Conservation (phyloP, 2,113 vertebrate genomes). For the Hippocampus mohnikei region DNA sequence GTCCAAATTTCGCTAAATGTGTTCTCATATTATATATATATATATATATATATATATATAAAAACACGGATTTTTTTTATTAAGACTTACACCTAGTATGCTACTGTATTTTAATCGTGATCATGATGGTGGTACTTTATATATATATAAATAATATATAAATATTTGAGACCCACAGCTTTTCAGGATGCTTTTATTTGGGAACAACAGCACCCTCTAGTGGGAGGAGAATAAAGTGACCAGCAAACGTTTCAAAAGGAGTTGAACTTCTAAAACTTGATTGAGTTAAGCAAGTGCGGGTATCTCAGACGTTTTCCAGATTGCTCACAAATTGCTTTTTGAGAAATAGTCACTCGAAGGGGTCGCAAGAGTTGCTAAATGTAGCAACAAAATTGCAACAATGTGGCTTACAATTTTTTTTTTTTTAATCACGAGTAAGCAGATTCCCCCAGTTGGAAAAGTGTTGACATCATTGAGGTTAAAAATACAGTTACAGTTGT, state of each 20-base stretch:
- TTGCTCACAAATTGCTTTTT: neutral
- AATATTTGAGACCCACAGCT: no score
- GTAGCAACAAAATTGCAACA: neutral
- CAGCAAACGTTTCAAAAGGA: neutral
- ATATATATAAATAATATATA: no score
- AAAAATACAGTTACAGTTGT: neutral
- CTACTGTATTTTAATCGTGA: no score
- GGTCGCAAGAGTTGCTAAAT: neutral
- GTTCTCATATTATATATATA: no score
- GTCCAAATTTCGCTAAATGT: no score
- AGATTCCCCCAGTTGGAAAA: neutral
- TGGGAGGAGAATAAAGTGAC: slow-evolving; percentile 22
- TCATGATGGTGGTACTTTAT: no score
- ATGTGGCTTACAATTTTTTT: neutral
- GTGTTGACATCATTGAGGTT: neutral
- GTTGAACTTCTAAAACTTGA: no score
- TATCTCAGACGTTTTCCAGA: neutral
- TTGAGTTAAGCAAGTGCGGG: neutral
- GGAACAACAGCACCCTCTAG: slow-evolving; percentile 41
- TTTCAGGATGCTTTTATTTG: slow-evolving; percentile 3
- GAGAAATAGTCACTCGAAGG: neutral
- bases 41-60: no score
- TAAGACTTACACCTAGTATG: no score
- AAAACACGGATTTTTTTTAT: no score
- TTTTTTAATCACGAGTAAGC: neutral